A percentile compares a stretch with the other conserved stretches of the same genome.
phyloP scores from a whole-genome alignment of 2,113 vertebrate genomes.

The Megaceryle maxima region DNA sequence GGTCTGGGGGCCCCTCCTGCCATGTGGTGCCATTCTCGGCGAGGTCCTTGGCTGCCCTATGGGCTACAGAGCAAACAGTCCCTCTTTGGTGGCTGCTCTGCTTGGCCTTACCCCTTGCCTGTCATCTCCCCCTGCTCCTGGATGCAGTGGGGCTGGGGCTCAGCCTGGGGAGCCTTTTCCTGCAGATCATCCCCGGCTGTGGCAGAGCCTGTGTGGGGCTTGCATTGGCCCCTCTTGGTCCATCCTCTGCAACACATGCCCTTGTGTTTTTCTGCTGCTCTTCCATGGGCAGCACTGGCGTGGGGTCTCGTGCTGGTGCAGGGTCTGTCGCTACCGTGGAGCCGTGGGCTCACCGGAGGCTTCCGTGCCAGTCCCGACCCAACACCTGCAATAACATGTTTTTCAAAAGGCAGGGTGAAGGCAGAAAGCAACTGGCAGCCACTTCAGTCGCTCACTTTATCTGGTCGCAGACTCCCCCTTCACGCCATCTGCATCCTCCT shows the following conservation, averaged over 20 bases:
- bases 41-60: rapidly evolving
- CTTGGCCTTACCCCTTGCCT: not conserved
- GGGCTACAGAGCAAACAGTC: not conserved
- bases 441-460: not conserved
- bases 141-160: not conserved
- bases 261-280: not conserved
- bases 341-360: not conserved
- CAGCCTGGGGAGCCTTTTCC: not conserved
- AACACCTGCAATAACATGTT: slow-evolving; percentile 49
- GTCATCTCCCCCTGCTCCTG: not conserved
- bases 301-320: rapidly evolving
- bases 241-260: not conserved
- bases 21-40: not conserved
- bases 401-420: not conserved
- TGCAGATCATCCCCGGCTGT: not conserved
- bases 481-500: slow-evolving; percentile 55
- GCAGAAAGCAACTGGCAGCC: slow-evolving; percentile 21
- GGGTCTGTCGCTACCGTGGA: not conserved
- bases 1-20: not conserved
- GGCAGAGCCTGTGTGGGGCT: not conserved
- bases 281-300: rapidly evolving
- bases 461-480: slow-evolving; percentile 32
- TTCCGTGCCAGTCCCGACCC: not conserved
- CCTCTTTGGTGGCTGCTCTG: not conserved
- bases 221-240: not conserved